phyloP scores from a whole-genome alignment of 2,113 vertebrate genomes.

The Speoplatyrhinus poulsoni region DNA sequence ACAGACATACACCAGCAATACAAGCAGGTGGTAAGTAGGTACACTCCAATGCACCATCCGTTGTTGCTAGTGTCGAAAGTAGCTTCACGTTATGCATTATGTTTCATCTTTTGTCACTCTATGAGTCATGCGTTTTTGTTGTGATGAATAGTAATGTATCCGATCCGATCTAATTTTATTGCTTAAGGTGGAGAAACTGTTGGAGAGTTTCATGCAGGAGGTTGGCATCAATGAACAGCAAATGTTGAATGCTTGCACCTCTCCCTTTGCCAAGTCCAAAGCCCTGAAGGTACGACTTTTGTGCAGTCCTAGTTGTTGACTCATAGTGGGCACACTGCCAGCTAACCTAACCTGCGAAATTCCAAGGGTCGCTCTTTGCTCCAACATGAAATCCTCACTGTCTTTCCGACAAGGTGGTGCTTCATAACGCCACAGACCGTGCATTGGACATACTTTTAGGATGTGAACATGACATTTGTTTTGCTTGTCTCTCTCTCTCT shows the following conservation, averaged over 20 bases:
- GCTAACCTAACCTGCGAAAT: constrained; percentile 13
- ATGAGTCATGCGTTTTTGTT: neutral
- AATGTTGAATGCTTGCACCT: constrained; percentile 89
- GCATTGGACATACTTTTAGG: no score
- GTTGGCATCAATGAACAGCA: constrained; percentile 96
- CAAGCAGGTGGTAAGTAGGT: constrained; percentile 88
- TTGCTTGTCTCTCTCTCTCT: no score
- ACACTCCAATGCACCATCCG: neutral
- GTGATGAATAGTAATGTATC: constrained; percentile 24
- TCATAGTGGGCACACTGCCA: constrained; percentile 21
- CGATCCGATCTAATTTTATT: constrained; percentile 35
- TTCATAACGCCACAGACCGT: neutral
- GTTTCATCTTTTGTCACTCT: neutral
- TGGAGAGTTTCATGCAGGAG: constrained; percentile 92
- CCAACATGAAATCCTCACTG: neutral
- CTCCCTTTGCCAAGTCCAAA: constrained; percentile 88
- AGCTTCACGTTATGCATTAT: neutral
- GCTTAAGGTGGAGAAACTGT: constrained; percentile 88
- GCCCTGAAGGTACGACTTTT: constrained; percentile 83
- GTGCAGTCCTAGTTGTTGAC: constrained; percentile 3
- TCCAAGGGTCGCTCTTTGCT: neutral
- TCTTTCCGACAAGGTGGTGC: neutral
- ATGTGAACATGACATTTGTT: no score
- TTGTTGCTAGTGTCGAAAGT: neutral
- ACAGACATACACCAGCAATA: constrained; percentile 97